Base-by-base conservation (phyloP, 2,113 vertebrate genomes). In the Coturnix japonica region DNA sequence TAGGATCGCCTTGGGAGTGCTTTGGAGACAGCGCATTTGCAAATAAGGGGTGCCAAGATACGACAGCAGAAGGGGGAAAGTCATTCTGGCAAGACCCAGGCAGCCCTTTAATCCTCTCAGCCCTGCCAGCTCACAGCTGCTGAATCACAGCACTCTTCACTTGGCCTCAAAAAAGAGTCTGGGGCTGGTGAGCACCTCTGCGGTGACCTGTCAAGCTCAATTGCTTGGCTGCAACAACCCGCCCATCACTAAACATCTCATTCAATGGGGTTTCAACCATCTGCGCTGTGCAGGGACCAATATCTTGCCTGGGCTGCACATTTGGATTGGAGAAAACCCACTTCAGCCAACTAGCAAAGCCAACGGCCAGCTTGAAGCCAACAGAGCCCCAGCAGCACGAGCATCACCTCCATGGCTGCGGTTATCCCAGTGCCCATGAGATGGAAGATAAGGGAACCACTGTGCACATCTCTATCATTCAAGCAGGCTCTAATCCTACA, bases 231-330 rank as follows among this genome's bases (percentile, higher is more conserved):
- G 26, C 17, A 61, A 81, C 59, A 81, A 63, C 89, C 63, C 3
- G 0, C 66, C 81, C 71, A 6, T 65, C 76, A 73, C 95, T 66
- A 73, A 94, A 70, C 77, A 84, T 35, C 92, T 95, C 91, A 54
- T 92, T 91, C 92, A 70, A 80, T 10, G 60, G 46, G 31, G 71
- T 84, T 95, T 66, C 91, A 91, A 89, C 94, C 95, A 95, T 94
- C 95, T 96, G 94, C 66, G 26, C 94, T 39, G 84, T 33, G 46
- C 41, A 25, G 92, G 78, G 89, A 93, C 74, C 21, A 2, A 23
- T 7, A 56, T 37, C 85, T 57, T 49, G 76, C 90, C 86, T 0
- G 8, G 74, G 46, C 73, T 70, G 43, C 31, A 33, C 20, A 89
- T 57, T 5, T 92, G 92, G 83, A 92, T 70, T 5, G 31, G 46